These are phyloP conservation scores for Microcebus lehilahytsara DNA, from an alignment of 2,113 vertebrate genomes.

Conservation along the genomic window DNA sequence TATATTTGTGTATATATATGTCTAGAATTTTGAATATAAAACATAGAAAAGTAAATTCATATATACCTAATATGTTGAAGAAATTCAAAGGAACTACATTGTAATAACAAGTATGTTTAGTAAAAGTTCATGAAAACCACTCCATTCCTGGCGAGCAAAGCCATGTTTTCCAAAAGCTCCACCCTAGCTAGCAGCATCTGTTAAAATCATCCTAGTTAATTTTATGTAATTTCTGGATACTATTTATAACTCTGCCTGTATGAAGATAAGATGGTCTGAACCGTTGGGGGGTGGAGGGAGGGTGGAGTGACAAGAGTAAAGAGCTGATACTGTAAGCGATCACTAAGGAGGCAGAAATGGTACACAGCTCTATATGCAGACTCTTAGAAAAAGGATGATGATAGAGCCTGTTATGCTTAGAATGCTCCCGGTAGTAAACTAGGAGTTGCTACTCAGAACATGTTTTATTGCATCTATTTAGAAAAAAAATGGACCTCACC, in stretches of 20 bases:
- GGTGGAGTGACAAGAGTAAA: not conserved
- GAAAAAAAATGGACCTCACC: not conserved
- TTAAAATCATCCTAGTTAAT: not conserved
- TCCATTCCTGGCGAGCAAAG: not conserved
- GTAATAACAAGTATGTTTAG: not conserved
- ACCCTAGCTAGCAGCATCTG: not conserved
- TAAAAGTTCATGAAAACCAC: not conserved
- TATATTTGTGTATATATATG: not conserved
- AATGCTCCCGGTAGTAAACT: not conserved
- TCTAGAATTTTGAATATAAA: not conserved
- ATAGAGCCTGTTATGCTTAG: not conserved
- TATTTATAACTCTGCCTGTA: not conserved
- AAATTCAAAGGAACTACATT: not conserved
- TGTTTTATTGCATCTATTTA: not conserved
- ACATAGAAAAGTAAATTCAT: not conserved
- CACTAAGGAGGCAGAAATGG: not conserved
- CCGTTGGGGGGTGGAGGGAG: fast-evolving
- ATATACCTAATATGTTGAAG: not conserved
- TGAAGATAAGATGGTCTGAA: not conserved
- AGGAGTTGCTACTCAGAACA: not conserved
- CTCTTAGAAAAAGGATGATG: not conserved
- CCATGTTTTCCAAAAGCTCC: not conserved
- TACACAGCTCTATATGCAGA: not conserved
- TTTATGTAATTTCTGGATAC: not conserved
- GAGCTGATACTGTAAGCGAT: not conserved